Evolutionary conservation across 2,888 invertebrate species (phyloP).

Genomic region (Hydroisotoma schaefferi): DNA sequence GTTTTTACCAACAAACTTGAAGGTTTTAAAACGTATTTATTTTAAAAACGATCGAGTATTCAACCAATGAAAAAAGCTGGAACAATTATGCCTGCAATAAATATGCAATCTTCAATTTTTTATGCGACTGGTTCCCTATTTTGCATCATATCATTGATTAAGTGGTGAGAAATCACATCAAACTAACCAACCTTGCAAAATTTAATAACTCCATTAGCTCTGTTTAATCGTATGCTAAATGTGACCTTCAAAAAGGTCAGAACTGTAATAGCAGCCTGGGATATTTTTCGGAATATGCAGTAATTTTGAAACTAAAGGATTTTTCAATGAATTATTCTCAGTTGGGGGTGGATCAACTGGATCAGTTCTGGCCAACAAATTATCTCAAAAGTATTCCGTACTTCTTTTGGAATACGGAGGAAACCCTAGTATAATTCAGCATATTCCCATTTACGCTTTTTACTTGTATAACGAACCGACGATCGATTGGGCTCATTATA

Average conservation of each 20-base stretch:
- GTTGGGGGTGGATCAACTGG: constrained; percentile 38
- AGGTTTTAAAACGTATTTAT: too few species aligned
- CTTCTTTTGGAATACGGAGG: constrained; percentile 29
- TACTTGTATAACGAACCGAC: constrained; percentile 29
- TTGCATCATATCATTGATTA: not conserved
- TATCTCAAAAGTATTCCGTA: constrained; percentile 31
- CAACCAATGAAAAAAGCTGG: too few species aligned
- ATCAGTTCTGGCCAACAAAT: constrained; percentile 23
- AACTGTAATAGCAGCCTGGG: too few species aligned
- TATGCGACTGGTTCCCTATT: too few species aligned
- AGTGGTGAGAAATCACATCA: not conserved
- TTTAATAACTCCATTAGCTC: too few species aligned
- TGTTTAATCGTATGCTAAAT: too few species aligned
- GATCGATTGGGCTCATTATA: constrained; percentile 32
- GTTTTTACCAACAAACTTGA: too few species aligned
- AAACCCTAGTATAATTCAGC: constrained; percentile 20
- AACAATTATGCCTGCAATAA: too few species aligned
- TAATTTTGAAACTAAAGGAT: not conserved
- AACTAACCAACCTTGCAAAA: not conserved
- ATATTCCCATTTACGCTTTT: constrained; percentile 30
- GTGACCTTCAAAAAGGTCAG: too few species aligned
- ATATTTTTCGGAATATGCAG: not conserved
- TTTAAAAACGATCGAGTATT: too few species aligned
- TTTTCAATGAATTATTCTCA: constrained; percentile 7
- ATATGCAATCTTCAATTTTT: too few species aligned